Evolutionary conservation across 2,113 vertebrate genomes (phyloP).

Genomic region (Tichodroma muraria): DNA sequence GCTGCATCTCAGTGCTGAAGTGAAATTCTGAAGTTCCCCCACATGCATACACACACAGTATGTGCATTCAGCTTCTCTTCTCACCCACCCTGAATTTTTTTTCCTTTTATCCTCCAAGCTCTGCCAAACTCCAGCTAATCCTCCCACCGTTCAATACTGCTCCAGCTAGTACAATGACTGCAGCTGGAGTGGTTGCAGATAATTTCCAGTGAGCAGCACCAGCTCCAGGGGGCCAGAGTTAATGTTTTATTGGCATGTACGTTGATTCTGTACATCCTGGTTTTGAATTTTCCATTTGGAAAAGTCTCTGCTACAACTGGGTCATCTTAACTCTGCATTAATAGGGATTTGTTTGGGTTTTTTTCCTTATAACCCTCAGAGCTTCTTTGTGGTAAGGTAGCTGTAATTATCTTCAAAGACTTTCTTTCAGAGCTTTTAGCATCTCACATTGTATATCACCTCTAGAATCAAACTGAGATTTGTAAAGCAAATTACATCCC

Average conservation of each 20-base stretch:
- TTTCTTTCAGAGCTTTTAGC: slow-evolving; percentile 57
- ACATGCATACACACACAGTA: not conserved
- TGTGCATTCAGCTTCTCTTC: not conserved
- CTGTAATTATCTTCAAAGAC: slow-evolving; percentile 63
- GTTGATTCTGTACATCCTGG: not conserved
- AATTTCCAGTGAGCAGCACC: not conserved
- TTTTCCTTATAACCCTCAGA: slow-evolving; percentile 34
- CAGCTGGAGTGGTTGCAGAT: not conserved
- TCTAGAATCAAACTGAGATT: slow-evolving; percentile 2
- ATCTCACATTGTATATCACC: not conserved
- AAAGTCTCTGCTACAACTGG: not conserved
- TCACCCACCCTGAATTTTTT: not conserved
- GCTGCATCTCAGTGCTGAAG: not conserved
- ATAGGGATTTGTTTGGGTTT: not conserved
- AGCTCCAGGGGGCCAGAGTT: not conserved
- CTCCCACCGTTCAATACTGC: not conserved
- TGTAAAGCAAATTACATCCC: slow-evolving; percentile 29
- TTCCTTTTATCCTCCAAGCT: not conserved
- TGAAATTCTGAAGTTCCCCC: not conserved
- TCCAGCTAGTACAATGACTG: not conserved
- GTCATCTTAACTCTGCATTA: not conserved
- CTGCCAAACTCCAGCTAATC: slow-evolving; percentile 35
- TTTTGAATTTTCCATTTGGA: slow-evolving; percentile 20
- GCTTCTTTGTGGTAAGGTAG: slow-evolving; percentile 37
- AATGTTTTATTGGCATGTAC: not conserved